phyloP scores from a whole-genome alignment of 2,113 vertebrate species.

The Microcebus griseorufus region DNA sequence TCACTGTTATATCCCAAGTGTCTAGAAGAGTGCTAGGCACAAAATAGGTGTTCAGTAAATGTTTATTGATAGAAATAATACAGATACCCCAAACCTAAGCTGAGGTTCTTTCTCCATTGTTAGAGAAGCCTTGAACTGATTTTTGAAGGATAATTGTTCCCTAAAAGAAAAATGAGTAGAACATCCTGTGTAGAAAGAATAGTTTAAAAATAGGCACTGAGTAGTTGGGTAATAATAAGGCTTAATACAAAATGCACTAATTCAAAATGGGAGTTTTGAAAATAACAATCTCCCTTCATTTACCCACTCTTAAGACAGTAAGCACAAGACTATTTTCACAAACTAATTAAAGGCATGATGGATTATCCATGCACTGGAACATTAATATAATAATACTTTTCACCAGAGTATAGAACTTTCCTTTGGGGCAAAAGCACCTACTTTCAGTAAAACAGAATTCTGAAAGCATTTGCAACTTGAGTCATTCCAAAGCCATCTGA shows the following conservation, averaged over 20 bases:
- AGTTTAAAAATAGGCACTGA: too few species aligned
- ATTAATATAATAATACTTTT: background rate
- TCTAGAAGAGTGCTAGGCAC: background rate
- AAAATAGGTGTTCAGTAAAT: too few species aligned
- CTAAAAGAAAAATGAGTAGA: too few species aligned
- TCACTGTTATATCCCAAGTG: too few species aligned
- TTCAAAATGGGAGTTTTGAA: background rate
- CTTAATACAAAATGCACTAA: too few species aligned
- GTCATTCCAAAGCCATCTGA: background rate
- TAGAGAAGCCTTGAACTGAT: too few species aligned
- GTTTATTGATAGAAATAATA: too few species aligned
- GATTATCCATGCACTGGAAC: background rate
- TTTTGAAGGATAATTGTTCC: too few species aligned
- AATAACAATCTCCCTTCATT: background rate
- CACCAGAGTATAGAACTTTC: background rate
- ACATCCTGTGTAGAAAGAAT: too few species aligned
- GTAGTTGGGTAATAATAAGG: too few species aligned
- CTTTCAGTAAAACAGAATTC: background rate
- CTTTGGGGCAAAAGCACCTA: background rate
- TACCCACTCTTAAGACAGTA: background rate
- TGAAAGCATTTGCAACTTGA: slow-evolving; percentile 1
- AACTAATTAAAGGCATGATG: background rate
- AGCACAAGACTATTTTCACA: background rate
- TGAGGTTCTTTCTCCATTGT: too few species aligned
- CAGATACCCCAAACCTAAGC: too few species aligned